Conservation (phyloP, 2,113 vertebrate species). For the Eleginops maclovinus region DNA sequence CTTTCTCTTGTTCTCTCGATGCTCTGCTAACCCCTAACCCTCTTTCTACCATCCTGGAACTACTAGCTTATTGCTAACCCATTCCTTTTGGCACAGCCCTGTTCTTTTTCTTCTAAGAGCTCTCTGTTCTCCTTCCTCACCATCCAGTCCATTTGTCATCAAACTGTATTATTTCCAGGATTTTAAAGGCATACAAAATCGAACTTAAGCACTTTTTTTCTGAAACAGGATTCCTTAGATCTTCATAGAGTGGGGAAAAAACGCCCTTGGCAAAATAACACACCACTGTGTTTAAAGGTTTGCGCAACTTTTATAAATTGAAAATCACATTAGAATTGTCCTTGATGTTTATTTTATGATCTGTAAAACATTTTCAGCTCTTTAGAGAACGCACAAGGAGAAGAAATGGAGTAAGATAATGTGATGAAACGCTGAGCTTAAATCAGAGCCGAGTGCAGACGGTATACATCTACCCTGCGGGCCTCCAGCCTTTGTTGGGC, state of each 20-base stretch:
- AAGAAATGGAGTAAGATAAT: slow-evolving; percentile 1
- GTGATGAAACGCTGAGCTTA: slow-evolving; percentile 19
- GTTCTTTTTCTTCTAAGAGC: slow-evolving; percentile 3
- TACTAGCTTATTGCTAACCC: background rate
- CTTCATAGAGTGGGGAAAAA: background rate
- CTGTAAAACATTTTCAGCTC: background rate
- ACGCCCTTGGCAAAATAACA: background rate
- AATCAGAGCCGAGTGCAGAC: slow-evolving; percentile 10
- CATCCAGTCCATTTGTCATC: background rate
- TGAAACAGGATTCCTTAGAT: slow-evolving; percentile 12
- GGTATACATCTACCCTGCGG: background rate
- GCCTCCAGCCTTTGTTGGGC: slow-evolving; percentile 35
- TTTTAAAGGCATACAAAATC: slow-evolving; percentile 1
- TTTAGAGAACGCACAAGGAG: background rate
- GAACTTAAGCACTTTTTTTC: background rate
- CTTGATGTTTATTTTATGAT: background rate
- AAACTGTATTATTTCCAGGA: background rate
- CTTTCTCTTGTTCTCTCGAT: slow-evolving; percentile 1
- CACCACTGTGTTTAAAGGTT: background rate
- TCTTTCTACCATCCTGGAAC: background rate
- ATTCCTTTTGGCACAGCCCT: background rate
- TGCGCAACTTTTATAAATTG: background rate
- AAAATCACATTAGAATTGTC: slow-evolving; percentile 10
- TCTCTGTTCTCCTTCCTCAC: background rate
- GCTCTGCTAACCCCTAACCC: slow-evolving; percentile 1